Conservation (phyloP, 2,113 vertebrate species). For the Bucco capensis region DNA sequence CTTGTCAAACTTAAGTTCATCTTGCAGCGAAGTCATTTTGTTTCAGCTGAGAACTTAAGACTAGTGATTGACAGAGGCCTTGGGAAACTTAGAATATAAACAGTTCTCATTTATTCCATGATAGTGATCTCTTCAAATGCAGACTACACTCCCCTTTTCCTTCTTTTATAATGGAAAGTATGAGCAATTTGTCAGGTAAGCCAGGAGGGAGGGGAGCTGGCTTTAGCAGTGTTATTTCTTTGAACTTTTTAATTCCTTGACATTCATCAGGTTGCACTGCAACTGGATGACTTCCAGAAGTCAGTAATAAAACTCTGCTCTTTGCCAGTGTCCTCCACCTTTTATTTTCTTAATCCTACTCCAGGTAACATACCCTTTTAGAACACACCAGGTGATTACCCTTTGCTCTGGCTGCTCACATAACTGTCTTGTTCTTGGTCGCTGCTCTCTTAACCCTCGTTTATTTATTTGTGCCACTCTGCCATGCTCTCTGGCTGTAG, state of each 20-base stretch:
- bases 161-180: background rate
- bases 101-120: background rate
- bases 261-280: background rate
- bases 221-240: background rate
- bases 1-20: background rate
- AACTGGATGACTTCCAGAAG: background rate
- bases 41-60: background rate
- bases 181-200: background rate
- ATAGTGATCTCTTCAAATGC: background rate
- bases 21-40: background rate
- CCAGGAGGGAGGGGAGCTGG: too few relatives aligned
- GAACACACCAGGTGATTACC: background rate
- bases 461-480: background rate
- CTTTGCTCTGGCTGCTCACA: background rate
- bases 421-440: background rate
- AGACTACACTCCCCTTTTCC: background rate
- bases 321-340: background rate
- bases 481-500: too few relatives aligned
- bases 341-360: background rate
- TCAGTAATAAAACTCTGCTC: background rate
- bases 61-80: background rate
- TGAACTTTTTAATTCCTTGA: background rate
- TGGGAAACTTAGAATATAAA: background rate
- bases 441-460: rapidly evolving
- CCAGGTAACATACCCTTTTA: background rate